Evolutionary conservation across 2,113 vertebrate species (phyloP), one percentile per base, ranked within the genome.

Genomic region (Glaucidium brasilianum): DNA sequence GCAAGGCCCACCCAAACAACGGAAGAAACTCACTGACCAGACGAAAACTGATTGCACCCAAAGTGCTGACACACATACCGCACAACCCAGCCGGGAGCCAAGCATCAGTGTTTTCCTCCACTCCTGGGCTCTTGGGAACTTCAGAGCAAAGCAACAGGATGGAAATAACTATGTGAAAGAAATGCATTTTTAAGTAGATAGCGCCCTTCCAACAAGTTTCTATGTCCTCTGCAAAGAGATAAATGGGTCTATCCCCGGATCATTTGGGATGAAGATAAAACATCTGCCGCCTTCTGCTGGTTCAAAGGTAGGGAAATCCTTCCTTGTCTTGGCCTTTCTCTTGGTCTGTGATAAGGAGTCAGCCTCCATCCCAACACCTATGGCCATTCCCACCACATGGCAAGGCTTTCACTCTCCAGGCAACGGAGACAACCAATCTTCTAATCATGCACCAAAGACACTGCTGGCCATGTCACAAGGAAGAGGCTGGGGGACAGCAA

Each of bases 1-100:
- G 92, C 74, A 96, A 95, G 83, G 94, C 81, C 95, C 94, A 94
- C 95, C 81, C 91, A 96, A 93, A 93, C 89, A 96, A 97, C n/a
- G 34, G 94, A 96, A 92, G 84, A 83, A 95, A 85, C 81, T 94
- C 80, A 95, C 26, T 94, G 87, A 93, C 94, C 94, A 92, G 41
- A 85, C 0, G 1, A 90, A 95, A 90, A 83, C 21, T 16, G 81
- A 91, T 94, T 96, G 81, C 93, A 67, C 74, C 35, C 91, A 5
- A 82, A 93, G 47, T 77, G 87, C 94, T 96, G 96, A 97, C 89
- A 95, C 58, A 83, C 0, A 0, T 16, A 79, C 81, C 0, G 0
- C 67, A 82, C 9, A 0, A 60, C 41, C 18, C 81, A 52, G 43
- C 37, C 3, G 3, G 62, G 47, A 93, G 67, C 25, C 0, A 0